These are phyloP conservation scores for Bothrops jararaca DNA, from an alignment of 2,113 vertebrate genomes.

Conservation along the genomic window DNA sequence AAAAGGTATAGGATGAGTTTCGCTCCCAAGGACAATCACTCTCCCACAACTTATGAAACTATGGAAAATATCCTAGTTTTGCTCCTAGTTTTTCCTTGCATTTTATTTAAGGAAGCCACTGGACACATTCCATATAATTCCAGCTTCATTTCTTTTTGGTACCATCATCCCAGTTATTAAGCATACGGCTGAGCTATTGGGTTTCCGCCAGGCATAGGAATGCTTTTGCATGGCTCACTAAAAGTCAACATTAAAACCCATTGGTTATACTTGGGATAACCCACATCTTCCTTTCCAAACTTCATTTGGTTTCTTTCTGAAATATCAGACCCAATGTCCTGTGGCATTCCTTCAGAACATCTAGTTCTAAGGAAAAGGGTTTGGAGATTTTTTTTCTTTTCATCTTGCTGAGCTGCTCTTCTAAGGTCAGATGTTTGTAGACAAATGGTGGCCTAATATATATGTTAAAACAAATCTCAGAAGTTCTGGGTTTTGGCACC, in stretches of 20 bases:
- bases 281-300: slow-evolving; percentile 46
- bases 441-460: slow-evolving; percentile 33
- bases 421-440: slow-evolving; percentile 31
- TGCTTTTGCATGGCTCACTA: slow-evolving; percentile 44
- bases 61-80: slow-evolving; percentile 48
- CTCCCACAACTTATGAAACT: slow-evolving; percentile 32
- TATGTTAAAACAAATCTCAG: slow-evolving; percentile 16
- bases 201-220: slow-evolving; percentile 31
- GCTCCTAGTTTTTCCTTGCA: slow-evolving; percentile 41
- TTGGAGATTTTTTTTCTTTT: slow-evolving; percentile 44
- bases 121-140: slow-evolving; percentile 33
- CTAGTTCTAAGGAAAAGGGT: slow-evolving; percentile 37
- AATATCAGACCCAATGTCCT: slow-evolving; percentile 52
- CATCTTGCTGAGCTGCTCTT: slow-evolving; percentile 38
- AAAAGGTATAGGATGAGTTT: neutral
- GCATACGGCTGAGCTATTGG: slow-evolving; percentile 11
- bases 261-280: slow-evolving; percentile 34
- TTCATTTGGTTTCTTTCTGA: slow-evolving; percentile 53
- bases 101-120: slow-evolving; percentile 40
- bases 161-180: slow-evolving; percentile 46
- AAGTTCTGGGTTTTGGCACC: neutral
- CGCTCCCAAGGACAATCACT: neutral
- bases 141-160: slow-evolving; percentile 45
- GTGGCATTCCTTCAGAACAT: slow-evolving; percentile 48
- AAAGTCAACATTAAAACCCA: slow-evolving; percentile 49